Evolutionary conservation across 2,113 vertebrate species (phyloP).

Genomic region (Dissostichus mawsoni): DNA sequence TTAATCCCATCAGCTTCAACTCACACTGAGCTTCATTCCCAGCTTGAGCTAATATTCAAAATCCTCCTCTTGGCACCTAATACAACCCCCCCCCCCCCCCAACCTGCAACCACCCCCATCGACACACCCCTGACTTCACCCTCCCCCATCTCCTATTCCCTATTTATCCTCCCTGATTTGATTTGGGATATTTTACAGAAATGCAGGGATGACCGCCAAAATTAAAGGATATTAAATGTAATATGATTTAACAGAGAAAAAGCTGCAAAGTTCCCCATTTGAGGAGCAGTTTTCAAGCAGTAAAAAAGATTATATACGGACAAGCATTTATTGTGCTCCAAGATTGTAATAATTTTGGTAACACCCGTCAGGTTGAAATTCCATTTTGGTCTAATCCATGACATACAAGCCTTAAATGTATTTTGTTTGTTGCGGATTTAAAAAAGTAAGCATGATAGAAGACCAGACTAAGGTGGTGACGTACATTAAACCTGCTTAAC

Average conservation of each 20-base stretch:
- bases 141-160: conserved; percentile 35
- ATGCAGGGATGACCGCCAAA: background rate
- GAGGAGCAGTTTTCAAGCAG: background rate
- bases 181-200: conserved; percentile 1
- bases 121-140: conserved; percentile 4
- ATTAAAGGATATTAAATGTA: background rate
- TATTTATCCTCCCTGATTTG: background rate
- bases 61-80: conserved; percentile 44
- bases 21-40: background rate
- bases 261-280: background rate
- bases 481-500: too few relatives aligned
- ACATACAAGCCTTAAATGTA: background rate
- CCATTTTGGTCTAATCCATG: background rate
- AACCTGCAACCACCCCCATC: conserved; percentile 50
- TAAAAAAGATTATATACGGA: background rate
- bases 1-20: conserved; percentile 26
- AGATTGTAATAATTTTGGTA: background rate
- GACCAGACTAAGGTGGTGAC: too few relatives aligned
- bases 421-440: background rate
- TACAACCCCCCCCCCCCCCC: conserved; percentile 28
- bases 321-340: background rate
- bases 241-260: background rate
- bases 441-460: background rate
- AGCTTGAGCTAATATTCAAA: conserved; percentile 28
- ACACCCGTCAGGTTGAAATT: background rate